Evolutionary conservation across 1,140 invertebrate genomes (phyloP).

Genomic region (Calliopsis andreniformis): DNA sequence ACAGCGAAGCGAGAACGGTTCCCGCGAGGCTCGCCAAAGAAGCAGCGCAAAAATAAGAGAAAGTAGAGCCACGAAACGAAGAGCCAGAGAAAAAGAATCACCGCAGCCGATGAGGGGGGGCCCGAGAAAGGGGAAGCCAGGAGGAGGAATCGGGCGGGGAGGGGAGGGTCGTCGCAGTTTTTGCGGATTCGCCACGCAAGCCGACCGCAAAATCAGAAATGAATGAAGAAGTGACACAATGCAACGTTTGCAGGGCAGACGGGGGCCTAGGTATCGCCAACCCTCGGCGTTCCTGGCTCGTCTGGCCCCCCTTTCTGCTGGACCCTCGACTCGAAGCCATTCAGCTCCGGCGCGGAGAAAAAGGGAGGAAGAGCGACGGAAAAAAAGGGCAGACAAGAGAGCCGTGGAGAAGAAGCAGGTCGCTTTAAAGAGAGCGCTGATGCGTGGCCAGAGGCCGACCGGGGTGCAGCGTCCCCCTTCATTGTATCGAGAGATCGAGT

Average conservation of each 20-base stretch:
- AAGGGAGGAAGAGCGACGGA: slow-evolving; percentile 45
- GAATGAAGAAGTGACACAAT: slow-evolving; percentile 81
- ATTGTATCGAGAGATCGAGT: slow-evolving; percentile 59
- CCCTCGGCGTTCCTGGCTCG: slow-evolving; percentile 39
- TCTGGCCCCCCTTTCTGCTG: not conserved
- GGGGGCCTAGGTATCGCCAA: slow-evolving; percentile 54
- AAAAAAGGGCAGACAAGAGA: slow-evolving; percentile 52
- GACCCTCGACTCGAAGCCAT: slow-evolving; percentile 54
- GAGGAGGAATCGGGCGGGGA: slow-evolving; percentile 1
- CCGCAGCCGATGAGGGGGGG: not conserved
- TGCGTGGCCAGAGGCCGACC: slow-evolving; percentile 71
- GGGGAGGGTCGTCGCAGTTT: slow-evolving; percentile 49
- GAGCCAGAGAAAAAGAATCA: slow-evolving; percentile 2
- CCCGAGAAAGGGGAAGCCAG: not conserved
- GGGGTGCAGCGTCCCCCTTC: slow-evolving; percentile 48
- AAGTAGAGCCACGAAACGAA: not conserved
- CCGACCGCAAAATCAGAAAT: slow-evolving; percentile 80
- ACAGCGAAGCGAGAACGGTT: slow-evolving; percentile 19
- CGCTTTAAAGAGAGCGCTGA: slow-evolving; percentile 78
- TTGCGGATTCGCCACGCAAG: slow-evolving; percentile 79
- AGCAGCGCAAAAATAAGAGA: not conserved
- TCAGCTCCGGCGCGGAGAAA: slow-evolving; percentile 55
- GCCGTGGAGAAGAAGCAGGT: slow-evolving; percentile 68
- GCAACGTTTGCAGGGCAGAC: slow-evolving; percentile 60
- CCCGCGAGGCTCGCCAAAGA: not conserved